Evolutionary conservation across 2,888 invertebrate species (phyloP).

Genomic region (Resseliella maxima): DNA sequence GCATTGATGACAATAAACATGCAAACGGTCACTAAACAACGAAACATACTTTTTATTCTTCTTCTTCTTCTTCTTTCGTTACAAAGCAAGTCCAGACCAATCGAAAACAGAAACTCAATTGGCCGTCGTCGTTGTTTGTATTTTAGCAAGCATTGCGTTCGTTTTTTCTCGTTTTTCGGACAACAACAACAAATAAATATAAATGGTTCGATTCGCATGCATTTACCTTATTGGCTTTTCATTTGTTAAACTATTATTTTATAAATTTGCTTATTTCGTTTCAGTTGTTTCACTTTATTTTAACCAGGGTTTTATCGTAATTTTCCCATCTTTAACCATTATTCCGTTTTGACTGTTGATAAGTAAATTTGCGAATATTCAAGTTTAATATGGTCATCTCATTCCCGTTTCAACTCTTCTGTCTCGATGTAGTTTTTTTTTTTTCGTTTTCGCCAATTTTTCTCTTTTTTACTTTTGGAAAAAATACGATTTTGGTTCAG

Average conservation of each 20-base stretch:
- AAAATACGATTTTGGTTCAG: too few relatives aligned
- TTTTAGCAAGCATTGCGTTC: too few relatives aligned
- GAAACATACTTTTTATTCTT: not conserved
- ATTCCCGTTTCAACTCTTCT: not conserved
- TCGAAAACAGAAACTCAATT: not conserved
- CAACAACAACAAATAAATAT: not conserved
- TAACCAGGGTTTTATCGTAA: not conserved
- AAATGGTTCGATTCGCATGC: constrained; percentile 20
- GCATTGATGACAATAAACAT: constrained; percentile 19
- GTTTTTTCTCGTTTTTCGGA: too few relatives aligned
- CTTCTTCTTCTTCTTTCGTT: not conserved
- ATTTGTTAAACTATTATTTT: constrained; percentile 49
- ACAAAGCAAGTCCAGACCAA: not conserved
- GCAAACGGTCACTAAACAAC: not conserved
- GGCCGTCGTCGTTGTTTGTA: not conserved
- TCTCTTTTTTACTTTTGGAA: too few relatives aligned
- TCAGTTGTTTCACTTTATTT: not conserved
- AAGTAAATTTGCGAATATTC: constrained; percentile 30
- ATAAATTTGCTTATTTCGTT: constrained; percentile 50
- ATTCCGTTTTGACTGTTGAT: constrained; percentile 27
- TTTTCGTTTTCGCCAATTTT: too few relatives aligned
- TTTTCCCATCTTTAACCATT: constrained; percentile 26
- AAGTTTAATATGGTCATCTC: not conserved
- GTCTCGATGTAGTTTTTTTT: too few relatives aligned
- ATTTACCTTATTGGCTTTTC: constrained; percentile 47